Evolutionary conservation across 2,888 invertebrate species (phyloP).

Genomic region (Campopleginae sp.): DNA sequence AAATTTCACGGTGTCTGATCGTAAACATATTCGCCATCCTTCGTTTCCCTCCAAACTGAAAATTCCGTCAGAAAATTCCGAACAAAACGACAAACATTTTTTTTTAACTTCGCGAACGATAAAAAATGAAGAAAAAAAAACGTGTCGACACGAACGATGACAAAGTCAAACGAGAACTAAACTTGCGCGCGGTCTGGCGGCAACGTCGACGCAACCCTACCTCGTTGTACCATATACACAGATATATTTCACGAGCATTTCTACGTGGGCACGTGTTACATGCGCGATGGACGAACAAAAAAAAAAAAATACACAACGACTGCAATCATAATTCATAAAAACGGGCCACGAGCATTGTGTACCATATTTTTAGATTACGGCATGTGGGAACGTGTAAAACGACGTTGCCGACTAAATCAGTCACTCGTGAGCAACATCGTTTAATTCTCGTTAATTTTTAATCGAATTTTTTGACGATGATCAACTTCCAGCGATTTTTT

Average conservation of each 20-base stretch:
- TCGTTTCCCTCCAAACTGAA: not conserved
- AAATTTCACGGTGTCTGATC: not conserved
- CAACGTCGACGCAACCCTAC: slow-evolving; percentile 33
- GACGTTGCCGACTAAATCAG: not conserved
- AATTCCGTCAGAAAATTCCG: not conserved
- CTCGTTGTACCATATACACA: not conserved
- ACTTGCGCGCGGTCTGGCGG: slow-evolving; percentile 19
- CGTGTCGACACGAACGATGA: slow-evolving; percentile 49
- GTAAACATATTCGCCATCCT: not conserved
- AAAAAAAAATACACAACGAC: not conserved
- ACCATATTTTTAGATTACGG: not conserved
- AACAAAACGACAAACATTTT: not conserved
- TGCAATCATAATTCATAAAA: not conserved
- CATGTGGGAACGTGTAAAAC: not conserved
- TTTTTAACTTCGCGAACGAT: not conserved
- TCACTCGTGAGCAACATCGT: not conserved
- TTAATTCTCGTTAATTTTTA: not conserved
- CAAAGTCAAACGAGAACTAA: slow-evolving; percentile 58
- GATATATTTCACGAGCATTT: not conserved
- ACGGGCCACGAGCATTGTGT: not conserved
- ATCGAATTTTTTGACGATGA: not conserved
- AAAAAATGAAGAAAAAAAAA: slow-evolving; percentile 8
- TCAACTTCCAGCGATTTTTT: too few relatives aligned
- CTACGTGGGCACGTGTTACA: slow-evolving; percentile 3
- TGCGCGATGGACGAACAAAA: slow-evolving; percentile 5